Base-by-base conservation (phyloP, 2,797 vertebrate genomes). In the Gastrophryne carolinensis region DNA sequence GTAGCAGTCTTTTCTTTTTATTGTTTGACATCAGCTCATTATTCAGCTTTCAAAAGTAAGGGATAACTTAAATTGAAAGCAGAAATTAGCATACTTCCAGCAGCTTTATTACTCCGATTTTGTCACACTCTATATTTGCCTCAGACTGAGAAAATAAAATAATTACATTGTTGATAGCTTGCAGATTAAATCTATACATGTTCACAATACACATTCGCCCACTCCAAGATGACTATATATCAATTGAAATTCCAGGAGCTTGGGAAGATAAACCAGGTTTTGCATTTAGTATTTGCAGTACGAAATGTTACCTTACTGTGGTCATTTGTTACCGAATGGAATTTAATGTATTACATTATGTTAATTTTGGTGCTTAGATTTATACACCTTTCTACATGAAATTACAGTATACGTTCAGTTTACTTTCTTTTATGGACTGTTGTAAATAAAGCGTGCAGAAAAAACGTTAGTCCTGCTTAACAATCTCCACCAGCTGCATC, bases 131-230 rank as follows among this genome's bases (percentile, higher is more conserved):
- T 35, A 66, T 69, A 52, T 49, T 60, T 67, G 39, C 23, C 49
- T 62, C 44, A 53, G 26, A 61, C 47, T 53, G 12, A 54, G 58
- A 63, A 73, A 73, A 63, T 73, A 58, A 74, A 74, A 74, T 74
- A 74, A 66, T 74, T 75, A 52, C 53, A 8, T 35, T 62, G 23
- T 53, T 53, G 34, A 76, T 35, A 21, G n/a, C 52, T 39, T 41
- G 9, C 26, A 76, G 12, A 54, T 61, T 54, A 41, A 54, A 62
- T 13, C 56, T n/a, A 27, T 41, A 69, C 21, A 32, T 63, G 66
- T 27, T 26, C 17, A 32, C 11, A 41, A 19, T 57, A 37, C n/a
- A 49, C 8, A n/a, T 13, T 11, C 29, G 15, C 30, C 10, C 30
- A 70, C 30, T 50, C 17, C 5, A 35, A 27, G 53, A 63, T 34